A percentile compares a stretch with the other conserved stretches of the same genome.
phyloP scores from a whole-genome alignment of 2,797 vertebrate genomes.

The Caiman crocodilus region DNA sequence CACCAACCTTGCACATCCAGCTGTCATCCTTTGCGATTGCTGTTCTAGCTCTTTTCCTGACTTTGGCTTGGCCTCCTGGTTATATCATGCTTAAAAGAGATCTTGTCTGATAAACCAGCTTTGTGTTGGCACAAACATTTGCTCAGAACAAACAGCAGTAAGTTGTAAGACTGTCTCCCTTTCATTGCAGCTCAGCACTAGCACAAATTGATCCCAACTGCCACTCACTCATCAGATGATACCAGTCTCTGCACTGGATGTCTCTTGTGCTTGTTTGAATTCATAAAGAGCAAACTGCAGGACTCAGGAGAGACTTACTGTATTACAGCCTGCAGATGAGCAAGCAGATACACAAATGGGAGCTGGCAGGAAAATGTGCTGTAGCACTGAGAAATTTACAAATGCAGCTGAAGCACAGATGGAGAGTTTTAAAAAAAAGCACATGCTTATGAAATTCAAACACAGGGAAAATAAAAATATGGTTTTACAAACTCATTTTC shows the following conservation, averaged over 20 bases:
- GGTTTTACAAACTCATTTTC: neutral
- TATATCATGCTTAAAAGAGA: neutral
- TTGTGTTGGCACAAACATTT: slow-evolving; percentile 18
- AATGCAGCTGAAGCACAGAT: neutral
- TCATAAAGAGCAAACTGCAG: neutral
- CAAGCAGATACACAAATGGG: neutral
- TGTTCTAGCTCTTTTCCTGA: neutral
- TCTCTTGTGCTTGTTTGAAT: neutral
- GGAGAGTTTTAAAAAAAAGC: neutral
- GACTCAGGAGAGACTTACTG: neutral
- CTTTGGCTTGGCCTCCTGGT: neutral
- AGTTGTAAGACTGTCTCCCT: neutral
- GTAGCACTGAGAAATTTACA: neutral
- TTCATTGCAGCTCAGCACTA: neutral
- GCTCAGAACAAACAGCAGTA: neutral
- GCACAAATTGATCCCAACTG: neutral
- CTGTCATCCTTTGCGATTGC: neutral
- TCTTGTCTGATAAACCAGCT: neutral
- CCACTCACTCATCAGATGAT: neutral
- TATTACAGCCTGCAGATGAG: neutral
- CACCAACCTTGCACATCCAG: neutral
- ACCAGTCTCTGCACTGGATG: neutral
- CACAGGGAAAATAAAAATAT: slow-evolving; percentile 12
- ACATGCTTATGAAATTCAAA: neutral
- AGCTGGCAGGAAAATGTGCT: neutral